Base-by-base conservation (phyloP, 2,797 vertebrate species). In the Poecilia gillii region DNA sequence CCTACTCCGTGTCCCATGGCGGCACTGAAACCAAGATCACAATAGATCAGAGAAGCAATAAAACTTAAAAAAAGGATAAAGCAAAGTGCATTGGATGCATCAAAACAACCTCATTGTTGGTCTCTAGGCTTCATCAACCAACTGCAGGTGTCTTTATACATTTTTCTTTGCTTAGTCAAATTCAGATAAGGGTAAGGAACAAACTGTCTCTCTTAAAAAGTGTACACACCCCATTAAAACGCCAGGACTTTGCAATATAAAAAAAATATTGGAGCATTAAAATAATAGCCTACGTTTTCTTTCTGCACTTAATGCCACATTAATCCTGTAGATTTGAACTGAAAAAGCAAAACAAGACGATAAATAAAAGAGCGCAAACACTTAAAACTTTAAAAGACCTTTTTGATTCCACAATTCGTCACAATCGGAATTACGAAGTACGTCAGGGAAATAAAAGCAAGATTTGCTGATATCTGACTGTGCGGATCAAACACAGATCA, bases 1-100 rank as follows among this genome's bases (percentile, higher is more conserved):
- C 92, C 94, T 53, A 95, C 93, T 91, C 94, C 83, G 89, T 91
- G 94, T 93, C 95, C 96, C 96, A 96, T 96, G 94, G 79, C 91
- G 88, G 88, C 87, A 86, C 92, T 96, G 88, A 64, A 94, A 93
- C 51, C 88, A n/a, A 85, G 14, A 81, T 31, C 6, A 77, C 0
- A 36, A 75, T 62, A 83, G 59, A 75, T 87, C 16, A 8, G 59
- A 9, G 33, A 72, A 33, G 59, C 31, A 25, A 53, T 41, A 53
- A 51, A 51, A 51, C 20, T 20, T 23, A 3, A 53, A 53, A 53
- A 51, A 51, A 20, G 20, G 20, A 7, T 0, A 7, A 25, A 51
- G 4, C 36, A 49, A 51, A 51, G 11, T 3, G 25, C 3, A 0
- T 8, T n/a, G 25, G 0, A 55, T 11, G 53, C 23, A 55, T n/a